A percentile compares a stretch with the other conserved stretches of the same genome.
These are phyloP conservation scores for Acanthurus tractus DNA, from an alignment of 2,797 vertebrate genomes.

Conservation along the genomic window DNA sequence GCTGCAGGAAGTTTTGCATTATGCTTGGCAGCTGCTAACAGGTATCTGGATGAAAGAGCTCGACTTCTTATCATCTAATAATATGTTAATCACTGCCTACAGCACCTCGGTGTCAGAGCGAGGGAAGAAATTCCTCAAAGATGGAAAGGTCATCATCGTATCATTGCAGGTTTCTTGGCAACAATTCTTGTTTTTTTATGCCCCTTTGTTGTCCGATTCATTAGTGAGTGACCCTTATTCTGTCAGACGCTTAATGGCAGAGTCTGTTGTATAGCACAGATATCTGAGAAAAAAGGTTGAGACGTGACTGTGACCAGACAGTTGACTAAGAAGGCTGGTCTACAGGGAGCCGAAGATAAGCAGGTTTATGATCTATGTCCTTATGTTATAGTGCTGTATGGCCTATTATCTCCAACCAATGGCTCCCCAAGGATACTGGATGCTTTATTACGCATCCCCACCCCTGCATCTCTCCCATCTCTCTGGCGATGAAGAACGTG, in stretches of 20 bases:
- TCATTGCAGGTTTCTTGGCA: slow-evolving; percentile 69
- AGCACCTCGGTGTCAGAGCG: slow-evolving; percentile 44
- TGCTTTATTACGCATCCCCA: slow-evolving; percentile 81
- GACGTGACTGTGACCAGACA: slow-evolving; percentile 32
- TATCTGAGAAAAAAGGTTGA: slow-evolving; percentile 40
- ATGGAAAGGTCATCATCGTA: slow-evolving; percentile 73
- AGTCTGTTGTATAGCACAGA: slow-evolving; percentile 40
- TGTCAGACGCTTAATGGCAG: slow-evolving; percentile 16
- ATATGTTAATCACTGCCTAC: slow-evolving; percentile 80
- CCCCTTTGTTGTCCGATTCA: slow-evolving; percentile 65
- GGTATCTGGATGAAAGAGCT: slow-evolving; percentile 65
- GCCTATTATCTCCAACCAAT: slow-evolving; percentile 78
- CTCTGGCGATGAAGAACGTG: slow-evolving; percentile 69
- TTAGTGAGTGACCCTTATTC: slow-evolving; percentile 67
- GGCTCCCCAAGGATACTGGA: slow-evolving; percentile 76
- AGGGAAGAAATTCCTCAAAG: slow-evolving; percentile 60
- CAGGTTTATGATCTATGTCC: slow-evolving; percentile 83
- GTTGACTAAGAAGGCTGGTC: slow-evolving; percentile 58
- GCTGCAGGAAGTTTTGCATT: slow-evolving; percentile 53
- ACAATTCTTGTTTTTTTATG: slow-evolving; percentile 50
- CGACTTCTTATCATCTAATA: slow-evolving; percentile 64
- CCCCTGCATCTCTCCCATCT: slow-evolving; percentile 76
- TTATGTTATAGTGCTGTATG: slow-evolving; percentile 66
- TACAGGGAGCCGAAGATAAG: slow-evolving; percentile 77
- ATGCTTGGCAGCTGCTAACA: slow-evolving; percentile 58